Evolutionary conservation across 2,113 vertebrate species (phyloP).

Genomic region (Asarcornis scutulata): DNA sequence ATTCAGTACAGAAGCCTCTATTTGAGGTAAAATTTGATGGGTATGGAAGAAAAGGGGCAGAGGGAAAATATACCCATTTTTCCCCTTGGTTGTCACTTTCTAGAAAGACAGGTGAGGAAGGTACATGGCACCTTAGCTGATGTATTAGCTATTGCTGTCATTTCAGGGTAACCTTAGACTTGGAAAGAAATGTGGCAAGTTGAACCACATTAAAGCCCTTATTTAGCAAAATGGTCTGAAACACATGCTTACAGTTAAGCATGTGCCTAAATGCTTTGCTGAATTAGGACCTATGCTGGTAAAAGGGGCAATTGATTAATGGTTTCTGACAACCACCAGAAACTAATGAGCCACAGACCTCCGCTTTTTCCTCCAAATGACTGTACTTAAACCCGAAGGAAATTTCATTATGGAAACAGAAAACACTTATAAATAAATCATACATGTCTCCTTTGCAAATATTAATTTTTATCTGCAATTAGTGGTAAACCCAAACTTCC

Average conservation of each 20-base stretch:
- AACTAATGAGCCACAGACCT: conserved; percentile 66
- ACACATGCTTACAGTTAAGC: conserved; percentile 48
- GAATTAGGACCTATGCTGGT: conserved; percentile 41
- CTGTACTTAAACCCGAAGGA: conserved; percentile 34
- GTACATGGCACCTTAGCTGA: neutral
- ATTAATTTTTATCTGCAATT: conserved; percentile 66
- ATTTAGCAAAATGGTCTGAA: conserved; percentile 42
- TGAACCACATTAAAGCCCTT: conserved; percentile 20
- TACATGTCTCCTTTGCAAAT: conserved; percentile 29
- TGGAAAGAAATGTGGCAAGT: neutral
- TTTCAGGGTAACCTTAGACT: conserved; percentile 5
- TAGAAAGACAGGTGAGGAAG: conserved; percentile 1
- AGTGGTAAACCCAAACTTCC: conserved; percentile 68
- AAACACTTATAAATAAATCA: conserved; percentile 67
- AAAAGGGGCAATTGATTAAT: conserved; percentile 64
- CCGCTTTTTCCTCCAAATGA: conserved; percentile 31
- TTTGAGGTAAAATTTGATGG: neutral
- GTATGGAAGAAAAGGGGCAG: neutral
- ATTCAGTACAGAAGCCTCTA: neutral
- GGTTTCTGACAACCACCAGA: conserved; percentile 66
- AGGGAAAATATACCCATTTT: neutral
- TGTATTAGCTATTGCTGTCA: neutral
- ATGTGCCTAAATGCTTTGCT: conserved; percentile 51
- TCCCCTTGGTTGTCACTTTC: neutral
- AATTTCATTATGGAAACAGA: conserved; percentile 70